Conservation (phyloP, 1,140 invertebrate genomes). For the Lasioglossum baleicum region DNA sequence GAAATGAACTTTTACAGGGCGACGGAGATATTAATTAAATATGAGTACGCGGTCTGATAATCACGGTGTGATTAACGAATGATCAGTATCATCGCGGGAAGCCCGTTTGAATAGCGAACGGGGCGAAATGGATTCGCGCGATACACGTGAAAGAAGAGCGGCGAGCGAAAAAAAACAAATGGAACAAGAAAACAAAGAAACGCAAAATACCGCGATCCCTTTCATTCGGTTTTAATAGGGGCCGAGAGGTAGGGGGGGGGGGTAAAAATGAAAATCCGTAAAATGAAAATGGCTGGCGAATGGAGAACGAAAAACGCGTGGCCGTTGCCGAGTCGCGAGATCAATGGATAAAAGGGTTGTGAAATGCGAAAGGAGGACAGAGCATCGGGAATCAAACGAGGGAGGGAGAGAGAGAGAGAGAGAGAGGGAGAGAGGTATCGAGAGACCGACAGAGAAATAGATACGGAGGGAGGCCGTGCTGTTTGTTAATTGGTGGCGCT, state of each 20-base stretch:
- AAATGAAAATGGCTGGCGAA: constrained; percentile 50
- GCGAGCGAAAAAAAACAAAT: background rate
- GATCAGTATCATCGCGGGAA: too few species aligned
- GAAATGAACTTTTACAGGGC: constrained; percentile 9
- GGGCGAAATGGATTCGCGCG: constrained; percentile 6
- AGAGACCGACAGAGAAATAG: constrained; percentile 8
- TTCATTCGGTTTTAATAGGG: constrained; percentile 36
- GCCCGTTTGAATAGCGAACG: too few species aligned
- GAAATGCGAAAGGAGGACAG: background rate
- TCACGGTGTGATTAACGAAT: too few species aligned
- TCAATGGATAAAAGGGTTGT: constrained; percentile 48
- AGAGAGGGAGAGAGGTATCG: background rate
- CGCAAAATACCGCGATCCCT: constrained; percentile 7
- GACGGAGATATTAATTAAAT: too few species aligned
- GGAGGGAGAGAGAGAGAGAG: background rate
- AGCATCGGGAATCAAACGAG: background rate
- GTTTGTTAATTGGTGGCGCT: constrained; percentile 69
- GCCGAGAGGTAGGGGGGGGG: background rate
- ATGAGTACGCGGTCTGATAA: too few species aligned
- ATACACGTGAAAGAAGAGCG: background rate
- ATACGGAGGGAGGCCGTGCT: constrained; percentile 22
- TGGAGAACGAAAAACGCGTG: constrained; percentile 28
- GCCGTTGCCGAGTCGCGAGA: constrained; percentile 23
- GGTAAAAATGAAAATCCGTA: constrained; percentile 44
- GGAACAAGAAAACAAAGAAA: background rate